phyloP scores from a whole-genome alignment of 2,113 vertebrate genomes.

The Agelaius phoeniceus region DNA sequence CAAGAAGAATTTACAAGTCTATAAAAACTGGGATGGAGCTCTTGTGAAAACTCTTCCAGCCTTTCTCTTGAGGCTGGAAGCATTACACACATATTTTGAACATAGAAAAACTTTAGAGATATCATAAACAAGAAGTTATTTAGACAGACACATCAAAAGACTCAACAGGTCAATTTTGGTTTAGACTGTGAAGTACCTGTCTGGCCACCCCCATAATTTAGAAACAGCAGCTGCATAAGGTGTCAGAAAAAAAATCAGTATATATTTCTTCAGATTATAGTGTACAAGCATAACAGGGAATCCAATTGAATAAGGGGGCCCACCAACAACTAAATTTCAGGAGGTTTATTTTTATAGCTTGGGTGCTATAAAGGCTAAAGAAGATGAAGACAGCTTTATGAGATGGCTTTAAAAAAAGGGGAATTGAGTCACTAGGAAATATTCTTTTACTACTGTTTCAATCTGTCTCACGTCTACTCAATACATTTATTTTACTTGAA shows the following conservation, averaged over 20 bases:
- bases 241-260: background rate
- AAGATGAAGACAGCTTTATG: slow-evolving; percentile 41
- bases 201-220: background rate
- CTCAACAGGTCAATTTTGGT: background rate
- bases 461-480: slow-evolving; percentile 30
- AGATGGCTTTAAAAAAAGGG: background rate
- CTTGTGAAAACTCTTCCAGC: background rate
- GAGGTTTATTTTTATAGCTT: background rate
- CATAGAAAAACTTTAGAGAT: background rate
- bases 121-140: background rate
- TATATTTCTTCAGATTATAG: background rate
- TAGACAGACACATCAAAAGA: background rate
- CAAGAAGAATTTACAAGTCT: background rate
- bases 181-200: background rate
- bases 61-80: background rate
- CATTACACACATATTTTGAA: background rate
- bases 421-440: slow-evolving; percentile 31
- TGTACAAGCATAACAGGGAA: background rate
- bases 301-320: background rate
- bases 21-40: background rate
- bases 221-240: background rate
- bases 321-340: background rate
- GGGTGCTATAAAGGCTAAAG: slow-evolving; percentile 1
- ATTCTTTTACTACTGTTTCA: slow-evolving; percentile 48
- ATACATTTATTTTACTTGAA: slow-evolving; percentile 14